A percentile compares a stretch with the other conserved stretches of the same genome.
phyloP scores from a whole-genome alignment of 2,797 vertebrate genomes.

The Sebastolobus alascanus region DNA sequence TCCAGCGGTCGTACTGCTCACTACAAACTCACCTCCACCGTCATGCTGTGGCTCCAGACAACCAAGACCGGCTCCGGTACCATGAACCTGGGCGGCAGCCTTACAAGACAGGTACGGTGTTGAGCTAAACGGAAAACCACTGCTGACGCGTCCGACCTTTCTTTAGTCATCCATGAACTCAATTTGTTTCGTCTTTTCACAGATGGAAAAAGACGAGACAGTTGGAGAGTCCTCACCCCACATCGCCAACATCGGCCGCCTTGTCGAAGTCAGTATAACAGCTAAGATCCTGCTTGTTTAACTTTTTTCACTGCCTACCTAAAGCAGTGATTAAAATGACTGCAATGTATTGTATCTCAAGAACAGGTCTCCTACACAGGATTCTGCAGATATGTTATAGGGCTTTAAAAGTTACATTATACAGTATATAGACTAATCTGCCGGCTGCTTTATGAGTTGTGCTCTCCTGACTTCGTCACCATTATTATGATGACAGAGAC shows the following conservation, averaged over 20 bases:
- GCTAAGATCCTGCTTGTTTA: accelerated
- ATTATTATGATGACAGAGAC: background rate
- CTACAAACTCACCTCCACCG: conserved; percentile 99
- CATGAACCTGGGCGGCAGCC: conserved; percentile 98
- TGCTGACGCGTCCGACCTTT: accelerated
- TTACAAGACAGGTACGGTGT: conserved; percentile 94
- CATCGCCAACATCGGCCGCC: conserved; percentile 98
- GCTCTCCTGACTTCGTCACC: background rate
- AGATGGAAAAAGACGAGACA: conserved; percentile 98
- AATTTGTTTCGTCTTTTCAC: conserved; percentile 18
- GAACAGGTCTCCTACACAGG: background rate
- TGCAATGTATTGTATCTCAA: background rate
- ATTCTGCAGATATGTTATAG: background rate
- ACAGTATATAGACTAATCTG: background rate
- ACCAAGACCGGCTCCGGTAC: conserved; percentile 97
- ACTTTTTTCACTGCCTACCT: background rate
- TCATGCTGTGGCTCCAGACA: conserved; percentile 99
- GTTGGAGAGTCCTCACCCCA: conserved; percentile 97
- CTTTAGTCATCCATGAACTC: background rate
- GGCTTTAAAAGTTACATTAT: background rate
- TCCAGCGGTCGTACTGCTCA: conserved; percentile 97
- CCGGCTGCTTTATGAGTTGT: background rate
- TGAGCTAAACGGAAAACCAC: background rate
- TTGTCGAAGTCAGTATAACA: conserved; percentile 92
- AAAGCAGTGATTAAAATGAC: background rate